phyloP scores from a whole-genome alignment of 2,113 vertebrate genomes.

The Taurulus bubalis region DNA sequence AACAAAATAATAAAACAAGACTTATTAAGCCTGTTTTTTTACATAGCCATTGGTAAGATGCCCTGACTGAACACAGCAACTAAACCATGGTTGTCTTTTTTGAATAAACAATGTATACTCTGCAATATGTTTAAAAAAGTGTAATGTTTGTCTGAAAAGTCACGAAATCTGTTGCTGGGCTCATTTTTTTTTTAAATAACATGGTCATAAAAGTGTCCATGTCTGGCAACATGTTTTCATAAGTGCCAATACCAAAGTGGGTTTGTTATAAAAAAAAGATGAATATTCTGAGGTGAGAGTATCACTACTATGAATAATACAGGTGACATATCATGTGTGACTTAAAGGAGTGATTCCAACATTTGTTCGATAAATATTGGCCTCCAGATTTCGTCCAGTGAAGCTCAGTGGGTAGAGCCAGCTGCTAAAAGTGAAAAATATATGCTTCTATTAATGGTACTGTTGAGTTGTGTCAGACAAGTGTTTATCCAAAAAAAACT shows the following conservation, averaged over 20 bases:
- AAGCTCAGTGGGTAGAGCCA: not conserved
- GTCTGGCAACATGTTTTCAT: not conserved
- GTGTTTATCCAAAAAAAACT: not conserved
- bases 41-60: not conserved
- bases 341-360: slow-evolving; percentile 5
- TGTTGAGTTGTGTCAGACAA: not conserved
- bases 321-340: not conserved
- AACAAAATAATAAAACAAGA: not conserved
- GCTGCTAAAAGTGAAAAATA: not conserved
- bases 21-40: not conserved
- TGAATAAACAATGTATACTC: not conserved
- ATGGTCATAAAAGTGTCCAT: not conserved
- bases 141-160: not conserved
- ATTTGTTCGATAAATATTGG: slow-evolving; percentile 14
- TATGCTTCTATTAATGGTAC: not conserved
- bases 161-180: not conserved
- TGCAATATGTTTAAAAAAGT: not conserved
- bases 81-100: not conserved
- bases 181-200: not conserved
- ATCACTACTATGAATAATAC: not conserved
- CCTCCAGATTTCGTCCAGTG: not conserved
- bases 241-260: not conserved
- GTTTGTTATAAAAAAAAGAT: not conserved
- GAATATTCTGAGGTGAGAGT: not conserved
- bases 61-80: not conserved